phyloP scores from a whole-genome alignment of 2,888 invertebrate species.

The Nephrotoma flavescens region DNA sequence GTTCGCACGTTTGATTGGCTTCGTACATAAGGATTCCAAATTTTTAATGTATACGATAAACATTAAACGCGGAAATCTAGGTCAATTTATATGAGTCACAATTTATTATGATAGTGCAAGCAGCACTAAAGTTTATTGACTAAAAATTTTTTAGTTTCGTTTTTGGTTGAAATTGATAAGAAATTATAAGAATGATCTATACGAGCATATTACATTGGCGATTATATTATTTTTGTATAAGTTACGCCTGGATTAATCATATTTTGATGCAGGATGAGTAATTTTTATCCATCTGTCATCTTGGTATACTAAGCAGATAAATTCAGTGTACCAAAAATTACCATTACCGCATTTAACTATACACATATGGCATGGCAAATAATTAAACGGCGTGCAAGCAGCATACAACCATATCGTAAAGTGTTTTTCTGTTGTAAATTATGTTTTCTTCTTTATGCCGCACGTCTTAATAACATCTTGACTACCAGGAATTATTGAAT shows the following conservation, averaged over 20 bases:
- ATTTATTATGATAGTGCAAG: too few species aligned
- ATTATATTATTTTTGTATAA: background rate
- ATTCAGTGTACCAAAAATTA: background rate
- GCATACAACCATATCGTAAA: background rate
- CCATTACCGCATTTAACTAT: background rate
- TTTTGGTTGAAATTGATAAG: background rate
- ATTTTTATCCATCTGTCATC: background rate
- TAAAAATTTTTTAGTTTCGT: background rate
- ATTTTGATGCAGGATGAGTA: background rate
- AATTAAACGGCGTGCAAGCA: background rate
- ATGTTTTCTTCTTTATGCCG: background rate
- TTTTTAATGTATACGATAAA: too few species aligned
- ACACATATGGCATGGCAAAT: background rate
- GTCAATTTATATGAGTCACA: too few species aligned
- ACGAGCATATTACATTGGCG: background rate
- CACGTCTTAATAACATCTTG: background rate
- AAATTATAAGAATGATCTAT: background rate
- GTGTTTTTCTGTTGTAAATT: background rate
- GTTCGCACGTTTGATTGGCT: too few species aligned
- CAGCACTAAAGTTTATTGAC: background rate
- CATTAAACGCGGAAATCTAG: too few species aligned
- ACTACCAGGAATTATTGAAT: background rate
- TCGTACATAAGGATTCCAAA: too few species aligned
- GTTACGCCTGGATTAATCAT: background rate
- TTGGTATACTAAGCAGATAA: too few species aligned